These are phyloP conservation scores for Aptenodytes patagonicus DNA, from an alignment of 2,113 vertebrate genomes.

Conservation along the genomic window DNA sequence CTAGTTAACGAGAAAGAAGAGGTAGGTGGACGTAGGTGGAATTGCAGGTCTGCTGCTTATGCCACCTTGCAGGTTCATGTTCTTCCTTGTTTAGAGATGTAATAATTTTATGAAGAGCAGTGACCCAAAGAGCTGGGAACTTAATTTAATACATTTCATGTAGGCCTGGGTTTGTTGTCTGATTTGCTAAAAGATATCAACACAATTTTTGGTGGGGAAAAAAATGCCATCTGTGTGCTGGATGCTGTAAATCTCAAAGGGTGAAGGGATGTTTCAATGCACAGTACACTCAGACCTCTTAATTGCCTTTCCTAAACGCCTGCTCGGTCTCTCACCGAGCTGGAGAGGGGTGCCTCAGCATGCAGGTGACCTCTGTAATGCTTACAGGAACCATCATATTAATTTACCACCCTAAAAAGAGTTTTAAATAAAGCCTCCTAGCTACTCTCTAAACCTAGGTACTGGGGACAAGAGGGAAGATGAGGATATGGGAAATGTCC, in stretches of 20 bases:
- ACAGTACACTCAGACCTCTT: neutral
- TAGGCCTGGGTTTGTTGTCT: neutral
- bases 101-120: neutral
- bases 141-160: neutral
- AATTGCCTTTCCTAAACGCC: constrained; percentile 10
- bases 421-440: neutral
- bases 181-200: constrained; percentile 11
- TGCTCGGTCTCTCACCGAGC: neutral
- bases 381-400: neutral
- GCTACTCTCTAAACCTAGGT: neutral
- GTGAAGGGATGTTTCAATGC: neutral
- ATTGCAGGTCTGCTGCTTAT: neutral
- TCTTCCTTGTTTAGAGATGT: constrained; percentile 1
- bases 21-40: neutral
- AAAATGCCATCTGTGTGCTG: neutral
- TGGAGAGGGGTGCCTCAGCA: neutral
- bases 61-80: neutral
- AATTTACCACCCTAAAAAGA: neutral
- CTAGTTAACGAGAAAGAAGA: neutral
- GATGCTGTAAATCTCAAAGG: neutral
- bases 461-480: neutral
- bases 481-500: neutral
- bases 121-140: neutral
- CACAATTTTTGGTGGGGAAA: neutral
- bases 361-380: neutral